Evolutionary conservation across 2,888 invertebrate species (phyloP).

Genomic region (Andrena fulva): DNA sequence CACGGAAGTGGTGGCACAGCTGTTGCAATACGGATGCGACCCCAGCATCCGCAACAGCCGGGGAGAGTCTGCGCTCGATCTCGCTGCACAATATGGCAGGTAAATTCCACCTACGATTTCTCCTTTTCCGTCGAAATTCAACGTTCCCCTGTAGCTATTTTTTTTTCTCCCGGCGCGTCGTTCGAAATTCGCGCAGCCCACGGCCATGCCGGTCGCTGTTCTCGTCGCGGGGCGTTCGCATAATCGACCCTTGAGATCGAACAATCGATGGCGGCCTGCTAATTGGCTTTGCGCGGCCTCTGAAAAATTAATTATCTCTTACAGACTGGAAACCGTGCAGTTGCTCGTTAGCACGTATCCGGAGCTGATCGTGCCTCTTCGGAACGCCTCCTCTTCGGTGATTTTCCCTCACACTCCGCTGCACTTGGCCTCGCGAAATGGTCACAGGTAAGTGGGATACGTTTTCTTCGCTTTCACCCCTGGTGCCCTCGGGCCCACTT

Average conservation of each 20-base stretch:
- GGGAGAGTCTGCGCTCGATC: conserved; percentile 96
- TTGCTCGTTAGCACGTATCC: conserved; percentile 93
- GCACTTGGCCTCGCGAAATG: conserved; percentile 97
- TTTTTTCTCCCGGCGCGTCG: neutral
- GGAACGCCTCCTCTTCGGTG: conserved; percentile 85
- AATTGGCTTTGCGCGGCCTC: conserved; percentile 45
- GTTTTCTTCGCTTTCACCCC: conserved; percentile 63
- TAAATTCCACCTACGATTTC: conserved; percentile 82
- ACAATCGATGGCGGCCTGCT: conserved; percentile 40
- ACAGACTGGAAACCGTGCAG: conserved; percentile 94
- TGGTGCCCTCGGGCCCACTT: neutral
- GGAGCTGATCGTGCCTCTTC: conserved; percentile 91
- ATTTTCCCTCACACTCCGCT: conserved; percentile 93
- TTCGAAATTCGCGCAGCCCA: too few species aligned
- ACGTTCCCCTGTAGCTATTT: neutral
- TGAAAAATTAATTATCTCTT: conserved; percentile 56
- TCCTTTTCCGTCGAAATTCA: conserved; percentile 7
- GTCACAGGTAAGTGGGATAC: conserved; percentile 90
- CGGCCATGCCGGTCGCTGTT: neutral
- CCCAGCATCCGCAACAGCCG: conserved; percentile 94
- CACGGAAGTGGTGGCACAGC: conserved; percentile 92
- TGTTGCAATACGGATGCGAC: conserved; percentile 94
- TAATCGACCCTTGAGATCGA: conserved; percentile 19
- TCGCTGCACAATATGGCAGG: conserved; percentile 97
- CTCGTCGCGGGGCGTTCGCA: neutral